phyloP scores from a whole-genome alignment of 1,140 invertebrate genomes.

The Cryptotermes secundus region DNA sequence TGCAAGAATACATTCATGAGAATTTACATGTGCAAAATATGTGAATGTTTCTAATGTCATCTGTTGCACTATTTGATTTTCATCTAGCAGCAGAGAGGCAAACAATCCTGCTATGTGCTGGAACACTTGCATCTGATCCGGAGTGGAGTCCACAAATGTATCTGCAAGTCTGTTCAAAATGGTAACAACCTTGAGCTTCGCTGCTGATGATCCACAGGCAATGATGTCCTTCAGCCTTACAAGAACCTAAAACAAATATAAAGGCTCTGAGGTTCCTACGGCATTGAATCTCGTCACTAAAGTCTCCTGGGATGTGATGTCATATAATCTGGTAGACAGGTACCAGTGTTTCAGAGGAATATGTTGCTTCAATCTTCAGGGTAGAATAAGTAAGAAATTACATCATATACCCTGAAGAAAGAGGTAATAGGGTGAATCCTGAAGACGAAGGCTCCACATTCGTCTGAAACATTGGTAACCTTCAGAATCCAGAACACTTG shows the following conservation, averaged over 20 bases:
- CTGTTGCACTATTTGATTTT: background rate
- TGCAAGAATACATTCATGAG: background rate
- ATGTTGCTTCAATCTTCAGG: no score
- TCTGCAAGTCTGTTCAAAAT: background rate
- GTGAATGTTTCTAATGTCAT: background rate
- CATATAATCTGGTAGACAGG: background rate
- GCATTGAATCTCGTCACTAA: background rate
- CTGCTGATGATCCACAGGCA: background rate
- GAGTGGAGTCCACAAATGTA: background rate
- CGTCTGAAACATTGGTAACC: background rate
- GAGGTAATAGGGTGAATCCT: no score
- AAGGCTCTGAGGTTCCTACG: no score
- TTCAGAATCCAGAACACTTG: no score
- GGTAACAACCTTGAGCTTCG: background rate
- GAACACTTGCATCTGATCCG: background rate
- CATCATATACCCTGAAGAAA: background rate
- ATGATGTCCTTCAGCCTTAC: background rate
- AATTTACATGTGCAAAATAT: background rate
- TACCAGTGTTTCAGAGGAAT: no score
- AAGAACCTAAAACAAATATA: conserved; percentile 9
- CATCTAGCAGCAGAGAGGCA: background rate
- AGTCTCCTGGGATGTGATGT: no score
- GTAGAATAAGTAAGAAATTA: no score
- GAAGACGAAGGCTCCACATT: no score
- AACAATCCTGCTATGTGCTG: background rate